Conservation (phyloP, 2,888 invertebrate genomes). For the Lasioglossum zephyrum region DNA sequence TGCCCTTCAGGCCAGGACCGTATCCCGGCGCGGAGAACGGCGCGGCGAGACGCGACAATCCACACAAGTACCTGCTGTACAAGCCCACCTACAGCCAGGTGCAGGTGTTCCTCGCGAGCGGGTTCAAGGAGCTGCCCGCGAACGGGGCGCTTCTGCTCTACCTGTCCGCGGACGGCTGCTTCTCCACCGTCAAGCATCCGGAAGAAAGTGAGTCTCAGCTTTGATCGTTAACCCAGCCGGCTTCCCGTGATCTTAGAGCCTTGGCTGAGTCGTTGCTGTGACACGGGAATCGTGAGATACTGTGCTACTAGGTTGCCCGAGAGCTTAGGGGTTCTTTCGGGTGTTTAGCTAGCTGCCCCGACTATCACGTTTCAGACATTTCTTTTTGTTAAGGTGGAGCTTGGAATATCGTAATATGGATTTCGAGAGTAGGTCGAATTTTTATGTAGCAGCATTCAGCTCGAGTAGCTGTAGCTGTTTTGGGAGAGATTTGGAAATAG, state of each 20-base stretch:
- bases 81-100: conserved; percentile 97
- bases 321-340: background rate
- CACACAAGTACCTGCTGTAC: conserved; percentile 98
- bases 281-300: background rate
- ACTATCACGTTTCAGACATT: background rate
- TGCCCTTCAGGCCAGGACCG: conserved; percentile 86
- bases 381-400: conserved; percentile 2
- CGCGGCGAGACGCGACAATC: conserved; percentile 92
- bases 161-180: conserved; percentile 96
- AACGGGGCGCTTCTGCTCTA: conserved; percentile 96
- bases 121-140: conserved; percentile 96
- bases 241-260: conserved; percentile 45
- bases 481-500: background rate
- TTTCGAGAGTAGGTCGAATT: background rate
- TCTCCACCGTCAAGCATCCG: conserved; percentile 92
- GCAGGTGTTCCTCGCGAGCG: conserved; percentile 95
- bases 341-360: background rate
- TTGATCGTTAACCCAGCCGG: conserved; percentile 11
- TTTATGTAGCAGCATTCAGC: background rate
- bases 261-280: conserved; percentile 51
- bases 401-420: background rate
- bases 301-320: background rate
- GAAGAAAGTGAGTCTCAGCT: conserved; percentile 91
- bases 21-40: conserved; percentile 89
- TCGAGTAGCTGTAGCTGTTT: background rate